Evolutionary conservation across 2,888 invertebrate genomes (phyloP).

Genomic region (Sarcophaga variegata): DNA sequence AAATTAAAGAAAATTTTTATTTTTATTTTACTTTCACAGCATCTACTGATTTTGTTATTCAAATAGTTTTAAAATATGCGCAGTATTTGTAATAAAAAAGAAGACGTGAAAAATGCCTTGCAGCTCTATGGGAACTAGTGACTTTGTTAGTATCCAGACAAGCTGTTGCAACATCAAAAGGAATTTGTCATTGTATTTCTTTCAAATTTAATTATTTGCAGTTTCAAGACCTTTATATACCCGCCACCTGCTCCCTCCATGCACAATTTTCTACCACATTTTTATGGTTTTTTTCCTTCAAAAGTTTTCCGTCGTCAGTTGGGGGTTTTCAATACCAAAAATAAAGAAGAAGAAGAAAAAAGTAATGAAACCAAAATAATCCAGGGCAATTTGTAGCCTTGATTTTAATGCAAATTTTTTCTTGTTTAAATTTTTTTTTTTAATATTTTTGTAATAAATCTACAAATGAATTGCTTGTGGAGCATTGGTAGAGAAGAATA

Average conservation of each 20-base stretch:
- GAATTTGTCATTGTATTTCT: not conserved
- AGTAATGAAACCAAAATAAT: no score
- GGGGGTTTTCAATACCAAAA: not conserved
- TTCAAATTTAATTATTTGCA: no score
- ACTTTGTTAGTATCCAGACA: constrained; percentile 14
- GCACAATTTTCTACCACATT: not conserved
- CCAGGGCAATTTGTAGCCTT: constrained; percentile 9
- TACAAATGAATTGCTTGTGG: not conserved
- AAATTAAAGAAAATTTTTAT: constrained; percentile 59
- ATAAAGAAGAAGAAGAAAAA: no score
- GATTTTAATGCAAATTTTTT: constrained; percentile 21
- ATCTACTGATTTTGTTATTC: constrained; percentile 65
- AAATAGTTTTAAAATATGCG: constrained; percentile 68
- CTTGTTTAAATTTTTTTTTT: not conserved
- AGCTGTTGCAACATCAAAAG: constrained; percentile 58
- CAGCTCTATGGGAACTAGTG: no score
- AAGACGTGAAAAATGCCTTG: not conserved
- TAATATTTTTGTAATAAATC: no score
- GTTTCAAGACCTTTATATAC: no score
- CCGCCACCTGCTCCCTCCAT: no score
- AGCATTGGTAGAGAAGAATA: not conserved
- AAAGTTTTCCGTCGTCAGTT: constrained; percentile 48
- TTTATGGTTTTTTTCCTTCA: not conserved
- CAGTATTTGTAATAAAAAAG: constrained; percentile 29
- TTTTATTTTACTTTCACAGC: not conserved